Conservation (phyloP, 2,113 vertebrate genomes). For the Centrocercus urophasianus region DNA sequence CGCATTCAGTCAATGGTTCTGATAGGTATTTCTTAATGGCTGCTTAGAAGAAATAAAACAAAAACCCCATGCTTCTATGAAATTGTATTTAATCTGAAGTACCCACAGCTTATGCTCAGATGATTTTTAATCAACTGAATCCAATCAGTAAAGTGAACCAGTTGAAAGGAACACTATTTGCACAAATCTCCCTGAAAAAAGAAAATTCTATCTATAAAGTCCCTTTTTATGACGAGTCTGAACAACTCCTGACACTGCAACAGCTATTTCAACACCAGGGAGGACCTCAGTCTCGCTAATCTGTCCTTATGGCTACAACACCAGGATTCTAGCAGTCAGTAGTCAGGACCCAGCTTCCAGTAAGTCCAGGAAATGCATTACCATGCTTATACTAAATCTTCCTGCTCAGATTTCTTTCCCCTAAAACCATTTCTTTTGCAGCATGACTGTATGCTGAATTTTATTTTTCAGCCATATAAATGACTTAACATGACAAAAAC, state of each 20-base stretch:
- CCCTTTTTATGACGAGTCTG: constrained; percentile 11
- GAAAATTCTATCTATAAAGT: constrained; percentile 2
- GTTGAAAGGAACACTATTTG: constrained; percentile 16
- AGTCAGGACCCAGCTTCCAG: constrained; percentile 9
- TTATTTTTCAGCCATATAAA: constrained; percentile 65
- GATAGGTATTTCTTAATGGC: neutral
- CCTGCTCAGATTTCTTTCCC: constrained; percentile 53
- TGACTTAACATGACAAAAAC: constrained; percentile 39
- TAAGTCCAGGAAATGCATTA: constrained; percentile 28
- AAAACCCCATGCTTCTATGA: neutral
- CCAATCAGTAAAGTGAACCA: neutral
- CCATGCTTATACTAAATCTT: constrained; percentile 37
- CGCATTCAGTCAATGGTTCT: neutral
- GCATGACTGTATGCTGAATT: constrained; percentile 43
- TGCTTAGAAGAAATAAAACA: neutral
- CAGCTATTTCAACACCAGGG: constrained; percentile 32
- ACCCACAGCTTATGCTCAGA: neutral
- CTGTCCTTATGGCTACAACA: constrained; percentile 15
- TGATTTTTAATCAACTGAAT: neutral
- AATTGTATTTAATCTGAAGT: constrained; percentile 1
- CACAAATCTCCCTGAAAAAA: constrained; percentile 13
- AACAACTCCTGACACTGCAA: constrained; percentile 22
- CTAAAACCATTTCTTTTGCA: constrained; percentile 42
- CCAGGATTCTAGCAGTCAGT: neutral
- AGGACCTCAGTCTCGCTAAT: constrained; percentile 53